phyloP scores from a whole-genome alignment of 1,140 invertebrate species.

The Drosophila sucinea region DNA sequence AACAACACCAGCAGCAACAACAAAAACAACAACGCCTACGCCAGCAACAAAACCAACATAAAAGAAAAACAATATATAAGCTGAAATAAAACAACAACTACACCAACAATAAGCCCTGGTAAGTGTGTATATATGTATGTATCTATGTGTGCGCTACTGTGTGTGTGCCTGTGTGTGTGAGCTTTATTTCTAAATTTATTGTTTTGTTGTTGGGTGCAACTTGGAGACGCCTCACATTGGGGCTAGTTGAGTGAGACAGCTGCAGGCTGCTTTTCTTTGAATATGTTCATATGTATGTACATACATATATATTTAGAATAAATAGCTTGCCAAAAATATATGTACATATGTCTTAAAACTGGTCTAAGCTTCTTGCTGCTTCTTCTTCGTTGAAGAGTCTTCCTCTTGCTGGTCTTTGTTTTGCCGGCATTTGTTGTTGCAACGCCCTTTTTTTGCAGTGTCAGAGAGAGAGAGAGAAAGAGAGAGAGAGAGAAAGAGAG shows the following conservation, averaged over 20 bases:
- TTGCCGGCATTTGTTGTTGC: constrained; percentile 66
- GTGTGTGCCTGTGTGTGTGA: constrained; percentile 31
- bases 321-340: not conserved
- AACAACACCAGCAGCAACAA: constrained; percentile 62
- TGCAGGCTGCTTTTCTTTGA: too few relatives aligned
- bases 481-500: not conserved
- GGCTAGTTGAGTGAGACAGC: constrained; percentile 6
- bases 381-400: constrained; percentile 15
- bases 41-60: constrained; percentile 4
- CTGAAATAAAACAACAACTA: constrained; percentile 4
- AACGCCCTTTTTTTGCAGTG: constrained; percentile 69
- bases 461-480: not conserved
- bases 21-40: constrained; percentile 25
- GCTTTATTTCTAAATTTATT: constrained; percentile 57
- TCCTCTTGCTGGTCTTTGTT: constrained; percentile 65
- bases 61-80: constrained; percentile 3
- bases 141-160: constrained; percentile 8
- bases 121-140: not conserved
- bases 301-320: not conserved
- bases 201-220: constrained; percentile 47
- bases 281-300: too few relatives aligned
- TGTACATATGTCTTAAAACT: constrained; percentile 25
- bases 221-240: constrained; percentile 42
- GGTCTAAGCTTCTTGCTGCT: not conserved
- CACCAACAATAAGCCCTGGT: constrained; percentile 1